A percentile compares a stretch with the other conserved stretches of the same genome.
These are phyloP conservation scores for Sebastes steindachneri DNA, from an alignment of 2,797 vertebrate genomes.

Conservation along the genomic window DNA sequence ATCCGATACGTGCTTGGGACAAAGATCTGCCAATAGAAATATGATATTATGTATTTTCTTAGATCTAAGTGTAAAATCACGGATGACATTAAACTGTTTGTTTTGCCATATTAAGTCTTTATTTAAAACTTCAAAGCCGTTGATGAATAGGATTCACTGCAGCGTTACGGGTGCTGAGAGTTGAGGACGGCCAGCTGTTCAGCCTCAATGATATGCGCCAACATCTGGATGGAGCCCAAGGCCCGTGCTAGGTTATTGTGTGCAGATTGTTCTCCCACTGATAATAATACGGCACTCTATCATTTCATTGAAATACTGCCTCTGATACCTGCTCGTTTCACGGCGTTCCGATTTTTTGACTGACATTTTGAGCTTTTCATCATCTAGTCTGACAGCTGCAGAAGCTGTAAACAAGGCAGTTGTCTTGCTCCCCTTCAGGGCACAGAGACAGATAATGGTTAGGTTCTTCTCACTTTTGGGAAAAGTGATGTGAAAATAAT, in stretches of 20 bases:
- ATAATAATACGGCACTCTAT: conserved; percentile 22
- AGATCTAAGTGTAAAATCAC: not conserved
- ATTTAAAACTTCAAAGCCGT: conserved; percentile 31
- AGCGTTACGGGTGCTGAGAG: conserved; percentile 11
- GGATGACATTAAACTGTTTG: not conserved
- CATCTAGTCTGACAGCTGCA: conserved; percentile 24
- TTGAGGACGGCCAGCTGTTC: conserved; percentile 43
- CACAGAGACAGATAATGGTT: not conserved
- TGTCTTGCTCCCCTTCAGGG: conserved; percentile 3
- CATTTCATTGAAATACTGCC: conserved; percentile 33
- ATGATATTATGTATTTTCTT: not conserved
- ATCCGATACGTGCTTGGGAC: not conserved
- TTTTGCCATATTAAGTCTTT: not conserved
- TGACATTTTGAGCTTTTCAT: conserved; percentile 26
- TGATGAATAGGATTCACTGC: conserved; percentile 38
- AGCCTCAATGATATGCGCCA: conserved; percentile 24
- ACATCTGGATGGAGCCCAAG: conserved; percentile 59
- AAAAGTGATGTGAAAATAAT: not conserved
- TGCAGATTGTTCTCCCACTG: conserved; percentile 21
- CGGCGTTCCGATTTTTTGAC: not conserved
- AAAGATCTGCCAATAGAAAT: not conserved
- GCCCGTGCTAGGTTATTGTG: conserved; percentile 11
- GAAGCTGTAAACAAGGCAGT: conserved; percentile 4
- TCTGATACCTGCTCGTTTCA: conserved; percentile 6
- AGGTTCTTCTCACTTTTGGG: not conserved